Evolutionary conservation across 1,140 invertebrate species (phyloP).

Genomic region (Megathymus violae): DNA sequence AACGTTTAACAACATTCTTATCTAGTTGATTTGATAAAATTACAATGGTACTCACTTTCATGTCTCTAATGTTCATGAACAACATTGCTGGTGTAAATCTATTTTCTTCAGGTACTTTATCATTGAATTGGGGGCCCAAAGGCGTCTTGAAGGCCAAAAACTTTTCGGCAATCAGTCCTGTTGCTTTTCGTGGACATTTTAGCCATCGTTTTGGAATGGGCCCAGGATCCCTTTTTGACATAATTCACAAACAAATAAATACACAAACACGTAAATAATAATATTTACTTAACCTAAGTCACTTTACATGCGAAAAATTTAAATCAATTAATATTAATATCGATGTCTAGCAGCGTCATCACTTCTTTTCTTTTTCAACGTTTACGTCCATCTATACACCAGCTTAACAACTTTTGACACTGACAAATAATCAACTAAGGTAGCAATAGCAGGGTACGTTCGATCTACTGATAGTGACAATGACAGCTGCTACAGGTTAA

Average conservation of each 20-base stretch:
- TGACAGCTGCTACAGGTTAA: no score
- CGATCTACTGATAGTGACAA: no score
- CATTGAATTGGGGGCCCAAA: conserved; percentile 90
- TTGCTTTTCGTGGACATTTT: conserved; percentile 94
- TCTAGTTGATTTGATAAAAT: conserved; percentile 15
- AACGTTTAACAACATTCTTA: conserved; percentile 20
- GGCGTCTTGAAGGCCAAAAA: conserved; percentile 98
- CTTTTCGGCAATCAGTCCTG: conserved; percentile 89
- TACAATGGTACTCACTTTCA: conserved; percentile 85
- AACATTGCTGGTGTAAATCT: conserved; percentile 94
- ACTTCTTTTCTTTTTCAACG: conserved; percentile 25
- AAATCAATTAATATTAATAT: conserved; percentile 15
- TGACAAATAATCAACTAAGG: no score
- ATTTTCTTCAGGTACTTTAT: conserved; percentile 90
- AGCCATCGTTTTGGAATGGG: conserved; percentile 95
- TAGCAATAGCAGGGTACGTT: no score
- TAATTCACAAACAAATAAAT: conserved; percentile 31
- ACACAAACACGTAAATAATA: conserved; percentile 9
- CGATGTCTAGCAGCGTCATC: conserved; percentile 20
- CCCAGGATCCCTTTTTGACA: conserved; percentile 82
- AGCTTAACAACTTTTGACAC: no score
- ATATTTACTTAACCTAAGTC: conserved; percentile 21
- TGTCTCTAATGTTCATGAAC: conserved; percentile 87
- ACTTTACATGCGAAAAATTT: conserved; percentile 1
- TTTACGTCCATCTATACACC: no score